Conservation (phyloP, 2,888 invertebrate genomes). For the Dryadula phaetusa region DNA sequence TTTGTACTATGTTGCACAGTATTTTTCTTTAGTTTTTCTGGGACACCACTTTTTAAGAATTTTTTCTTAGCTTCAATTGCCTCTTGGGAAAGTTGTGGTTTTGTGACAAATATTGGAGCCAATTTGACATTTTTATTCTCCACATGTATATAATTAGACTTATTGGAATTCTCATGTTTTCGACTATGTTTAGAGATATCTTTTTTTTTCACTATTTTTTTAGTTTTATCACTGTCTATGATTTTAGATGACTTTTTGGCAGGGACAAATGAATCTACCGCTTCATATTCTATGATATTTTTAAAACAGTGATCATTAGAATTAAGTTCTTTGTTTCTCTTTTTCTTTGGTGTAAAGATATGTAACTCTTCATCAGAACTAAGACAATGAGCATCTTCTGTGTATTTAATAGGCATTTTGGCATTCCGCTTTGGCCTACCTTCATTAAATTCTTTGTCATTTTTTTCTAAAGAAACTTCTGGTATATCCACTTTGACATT, state of each 20-base stretch:
- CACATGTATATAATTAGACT: background rate
- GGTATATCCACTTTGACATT: slow-evolving; percentile 38
- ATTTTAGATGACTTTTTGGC: background rate
- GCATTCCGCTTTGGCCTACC: slow-evolving; percentile 66
- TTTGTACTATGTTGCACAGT: slow-evolving; percentile 74
- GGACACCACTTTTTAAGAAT: slow-evolving; percentile 89
- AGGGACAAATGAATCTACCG: background rate
- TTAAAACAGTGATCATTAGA: slow-evolving; percentile 18
- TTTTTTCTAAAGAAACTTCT: slow-evolving; percentile 19
- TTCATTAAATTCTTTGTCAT: slow-evolving; percentile 42
- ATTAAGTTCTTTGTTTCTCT: slow-evolving; percentile 49
- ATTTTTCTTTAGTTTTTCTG: slow-evolving; percentile 85
- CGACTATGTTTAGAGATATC: slow-evolving; percentile 5
- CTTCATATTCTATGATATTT: slow-evolving; percentile 16
- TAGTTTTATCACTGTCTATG: slow-evolving; percentile 4
- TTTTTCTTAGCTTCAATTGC: slow-evolving; percentile 86
- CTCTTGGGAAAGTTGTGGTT: slow-evolving; percentile 84
- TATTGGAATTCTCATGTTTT: background rate
- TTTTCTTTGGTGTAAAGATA: slow-evolving; percentile 77
- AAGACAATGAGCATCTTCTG: slow-evolving; percentile 58
- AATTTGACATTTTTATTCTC: slow-evolving; percentile 71
- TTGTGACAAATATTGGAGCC: slow-evolving; percentile 89
- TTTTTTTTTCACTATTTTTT: slow-evolving; percentile 1
- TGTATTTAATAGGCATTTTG: slow-evolving; percentile 72
- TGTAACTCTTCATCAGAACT: slow-evolving; percentile 77